These are phyloP conservation scores for Hypotaenidia philippensis DNA, from an alignment of 2,797 vertebrate species.

Conservation along the genomic window DNA sequence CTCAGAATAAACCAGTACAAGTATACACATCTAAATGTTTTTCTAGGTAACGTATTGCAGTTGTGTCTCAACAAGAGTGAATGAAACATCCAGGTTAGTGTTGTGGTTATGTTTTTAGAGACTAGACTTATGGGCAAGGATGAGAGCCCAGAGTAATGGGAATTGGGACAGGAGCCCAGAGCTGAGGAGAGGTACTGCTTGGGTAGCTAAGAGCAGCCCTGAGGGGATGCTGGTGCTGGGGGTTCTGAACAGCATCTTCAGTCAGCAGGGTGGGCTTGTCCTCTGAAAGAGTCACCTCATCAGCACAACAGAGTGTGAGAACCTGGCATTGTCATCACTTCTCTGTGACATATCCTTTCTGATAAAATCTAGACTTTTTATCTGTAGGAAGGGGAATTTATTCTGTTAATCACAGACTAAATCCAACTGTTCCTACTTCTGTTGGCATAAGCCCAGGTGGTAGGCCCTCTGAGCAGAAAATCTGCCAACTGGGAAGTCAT, in stretches of 20 bases:
- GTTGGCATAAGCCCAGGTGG: not conserved
- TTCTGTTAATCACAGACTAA: slow-evolving; percentile 21
- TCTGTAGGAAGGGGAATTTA: not conserved
- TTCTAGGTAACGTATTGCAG: not conserved
- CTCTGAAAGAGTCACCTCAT: not conserved
- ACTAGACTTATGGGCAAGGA: fast-evolving
- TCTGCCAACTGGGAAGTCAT: not conserved
- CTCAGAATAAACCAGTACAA: no score
- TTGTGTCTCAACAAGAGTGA: not conserved
- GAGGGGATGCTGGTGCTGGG: not conserved
- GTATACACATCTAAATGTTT: not conserved
- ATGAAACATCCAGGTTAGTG: not conserved
- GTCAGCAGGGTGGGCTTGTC: not conserved
- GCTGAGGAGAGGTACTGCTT: not conserved
- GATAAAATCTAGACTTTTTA: not conserved
- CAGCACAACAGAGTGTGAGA: fast-evolving
- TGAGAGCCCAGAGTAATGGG: not conserved
- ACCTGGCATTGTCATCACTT: not conserved
- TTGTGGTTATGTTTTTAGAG: not conserved
- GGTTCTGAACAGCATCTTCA: fast-evolving
- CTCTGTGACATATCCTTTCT: not conserved
- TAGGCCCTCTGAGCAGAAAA: not conserved
- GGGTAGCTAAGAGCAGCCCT: not conserved
- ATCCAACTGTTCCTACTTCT: slow-evolving; percentile 13
- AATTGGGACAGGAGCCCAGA: not conserved